phyloP scores from a whole-genome alignment of 2,888 invertebrate genomes.

The Xanthorhoe designata region DNA sequence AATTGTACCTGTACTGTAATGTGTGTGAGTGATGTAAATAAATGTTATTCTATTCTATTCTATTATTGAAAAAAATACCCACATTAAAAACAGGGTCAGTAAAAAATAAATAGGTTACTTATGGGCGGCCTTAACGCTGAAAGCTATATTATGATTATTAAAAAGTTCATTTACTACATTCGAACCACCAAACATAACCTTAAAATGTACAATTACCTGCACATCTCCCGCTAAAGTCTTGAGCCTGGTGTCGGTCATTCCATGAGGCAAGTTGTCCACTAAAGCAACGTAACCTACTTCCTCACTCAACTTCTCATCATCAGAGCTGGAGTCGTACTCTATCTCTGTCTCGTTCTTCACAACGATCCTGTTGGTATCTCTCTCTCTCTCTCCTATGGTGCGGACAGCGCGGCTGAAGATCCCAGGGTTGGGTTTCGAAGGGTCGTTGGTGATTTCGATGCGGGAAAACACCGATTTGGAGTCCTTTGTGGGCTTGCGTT shows the following conservation, averaged over 20 bases:
- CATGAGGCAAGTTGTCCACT: constrained; percentile 73
- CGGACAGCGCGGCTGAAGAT: constrained; percentile 76
- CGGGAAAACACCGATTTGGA: constrained; percentile 61
- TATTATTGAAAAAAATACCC: too few relatives aligned
- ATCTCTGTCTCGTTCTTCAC: constrained; percentile 61
- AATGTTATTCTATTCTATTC: too few relatives aligned
- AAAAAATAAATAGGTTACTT: too few relatives aligned
- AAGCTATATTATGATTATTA: too few relatives aligned
- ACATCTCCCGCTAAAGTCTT: constrained; percentile 76
- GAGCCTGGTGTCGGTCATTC: constrained; percentile 77
- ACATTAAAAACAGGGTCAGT: too few relatives aligned
- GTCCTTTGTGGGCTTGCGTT: constrained; percentile 61
- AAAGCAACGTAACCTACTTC: constrained; percentile 54
- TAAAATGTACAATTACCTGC: constrained; percentile 67
- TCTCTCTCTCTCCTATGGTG: constrained; percentile 39
- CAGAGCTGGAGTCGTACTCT: constrained; percentile 63
- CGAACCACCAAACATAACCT: constrained; percentile 11
- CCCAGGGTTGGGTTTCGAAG: constrained; percentile 64
- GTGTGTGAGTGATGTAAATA: too few relatives aligned
- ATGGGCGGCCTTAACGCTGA: too few relatives aligned
- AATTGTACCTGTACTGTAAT: too few relatives aligned
- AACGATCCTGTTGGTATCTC: constrained; percentile 30
- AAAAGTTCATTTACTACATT: constrained; percentile 1
- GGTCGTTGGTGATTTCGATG: constrained; percentile 59
- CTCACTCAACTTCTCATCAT: constrained; percentile 56